Percentiles rank a stretch among this genome's conserved stretches.
These are phyloP conservation scores for Bradysia coprophila DNA, from an alignment of 1,140 invertebrate species.

Conservation along the genomic window DNA sequence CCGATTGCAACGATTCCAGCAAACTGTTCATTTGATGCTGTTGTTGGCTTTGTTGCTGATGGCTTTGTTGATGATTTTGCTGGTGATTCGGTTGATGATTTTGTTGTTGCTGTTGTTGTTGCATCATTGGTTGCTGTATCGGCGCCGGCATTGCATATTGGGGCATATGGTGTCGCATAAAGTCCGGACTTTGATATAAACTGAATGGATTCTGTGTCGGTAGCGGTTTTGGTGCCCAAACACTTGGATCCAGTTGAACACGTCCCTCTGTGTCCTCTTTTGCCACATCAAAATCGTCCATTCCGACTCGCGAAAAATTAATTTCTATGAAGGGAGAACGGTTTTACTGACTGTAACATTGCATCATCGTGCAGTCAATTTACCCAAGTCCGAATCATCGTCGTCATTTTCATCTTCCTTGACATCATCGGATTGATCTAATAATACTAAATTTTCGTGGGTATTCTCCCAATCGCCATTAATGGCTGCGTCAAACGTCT, in stretches of 20 bases:
- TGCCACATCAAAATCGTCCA: slow-evolving; percentile 29
- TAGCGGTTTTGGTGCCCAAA: too few species aligned
- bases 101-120: too few species aligned
- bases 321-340: slow-evolving; percentile 10
- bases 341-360: slow-evolving; percentile 1
- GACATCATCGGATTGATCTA: background rate
- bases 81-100: slow-evolving; percentile 11
- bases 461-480: slow-evolving; percentile 48
- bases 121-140: too few species aligned
- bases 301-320: slow-evolving; percentile 33
- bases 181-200: background rate
- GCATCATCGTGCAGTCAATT: background rate
- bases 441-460: slow-evolving; percentile 20
- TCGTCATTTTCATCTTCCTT: slow-evolving; percentile 3
- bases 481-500: slow-evolving; percentile 62
- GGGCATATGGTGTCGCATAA: too few species aligned
- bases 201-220: too few species aligned
- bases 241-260: slow-evolving; percentile 23
- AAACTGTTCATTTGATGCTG: too few species aligned
- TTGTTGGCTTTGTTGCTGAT: too few species aligned
- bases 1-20: too few species aligned
- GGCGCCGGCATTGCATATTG: too few species aligned
- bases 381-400: slow-evolving; percentile 6
- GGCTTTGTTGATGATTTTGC: slow-evolving; percentile 8
- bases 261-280: slow-evolving; percentile 25